Base-by-base conservation (phyloP, 2,888 invertebrate species). In the Serripes groenlandicus region DNA sequence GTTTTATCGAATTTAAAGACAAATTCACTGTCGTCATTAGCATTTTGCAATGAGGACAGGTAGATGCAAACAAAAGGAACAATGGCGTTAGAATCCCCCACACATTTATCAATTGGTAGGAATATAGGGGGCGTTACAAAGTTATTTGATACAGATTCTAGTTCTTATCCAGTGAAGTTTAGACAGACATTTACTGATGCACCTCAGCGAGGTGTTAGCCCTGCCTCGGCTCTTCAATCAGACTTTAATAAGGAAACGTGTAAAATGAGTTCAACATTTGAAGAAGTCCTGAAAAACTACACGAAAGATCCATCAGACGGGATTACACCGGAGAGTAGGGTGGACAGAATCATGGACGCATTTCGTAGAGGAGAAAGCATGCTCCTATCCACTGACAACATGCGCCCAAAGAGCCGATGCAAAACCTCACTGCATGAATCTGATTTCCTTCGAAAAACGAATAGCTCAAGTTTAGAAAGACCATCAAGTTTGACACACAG, bases 251-350 rank as follows among this genome's bases (percentile, higher is more conserved):
- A 34, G 9, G 75, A 75, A 15, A 56, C n/a, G 37, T 34, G 54
- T n/a, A 68, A 28, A 1, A 83, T 81, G 78, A 86, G 86, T 35
- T 73, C 79, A n/a, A 75, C 83, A 35, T 86, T 83, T 28, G 72
- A 70, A 71, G 83, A 86, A 30, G 86, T 83, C 7, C 75, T 81
- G 21, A 80, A 74, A 30, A 73, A 72, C 34, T 78, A 64, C 52
- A 54, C 28, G 4, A 70, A 72, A 32, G 73, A 73, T 18, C 18
- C 42, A 11, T 37, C 28, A 35, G 49, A 66, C n/a, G 72, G 56
- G 18, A 26, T 56, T 1, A 56, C 62, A 30, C 32, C 52, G 18
- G 75, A 79, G 28, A 62, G 28, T 28, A 34, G 64, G 69, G 23
- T 64, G 23, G 83, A 86, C 34, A 60, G 75, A 56, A 78, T 86